A percentile compares a stretch with the other conserved stretches of the same genome.
Conservation (phyloP, 2,113 vertebrate genomes). For the Halichoeres trimaculatus region DNA sequence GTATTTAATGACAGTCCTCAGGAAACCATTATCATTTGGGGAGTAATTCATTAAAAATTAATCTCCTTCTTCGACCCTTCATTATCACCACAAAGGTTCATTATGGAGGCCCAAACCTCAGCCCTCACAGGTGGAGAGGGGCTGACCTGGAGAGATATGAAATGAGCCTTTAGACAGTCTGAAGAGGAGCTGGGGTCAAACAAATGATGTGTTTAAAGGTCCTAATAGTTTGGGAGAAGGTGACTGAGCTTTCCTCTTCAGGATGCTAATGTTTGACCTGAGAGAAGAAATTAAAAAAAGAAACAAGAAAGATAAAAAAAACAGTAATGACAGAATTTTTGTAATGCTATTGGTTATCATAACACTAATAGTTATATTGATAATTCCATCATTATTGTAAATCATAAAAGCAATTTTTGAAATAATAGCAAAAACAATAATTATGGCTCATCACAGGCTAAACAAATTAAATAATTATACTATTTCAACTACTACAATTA, state of each 20-base stretch:
- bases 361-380: too few relatives aligned
- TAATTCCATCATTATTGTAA: too few relatives aligned
- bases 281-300: too few relatives aligned
- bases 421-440: too few relatives aligned
- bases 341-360: too few relatives aligned
- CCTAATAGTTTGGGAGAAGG: not conserved
- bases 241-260: not conserved
- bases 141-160: conserved; percentile 33
- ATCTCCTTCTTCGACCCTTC: conserved; percentile 53
- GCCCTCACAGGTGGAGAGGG: conserved; percentile 6
- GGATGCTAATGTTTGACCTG: not conserved
- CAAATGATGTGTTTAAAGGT: conserved; percentile 6
- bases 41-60: conserved; percentile 71
- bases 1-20: conserved; percentile 65
- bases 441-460: too few relatives aligned
- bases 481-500: too few relatives aligned
- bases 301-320: too few relatives aligned
- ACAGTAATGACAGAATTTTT: too few relatives aligned
- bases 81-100: conserved; percentile 58
- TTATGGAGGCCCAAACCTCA: conserved; percentile 50
- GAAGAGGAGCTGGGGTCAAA: conserved; percentile 6
- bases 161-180: conserved; percentile 27
- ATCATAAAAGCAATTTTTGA: too few relatives aligned
- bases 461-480: too few relatives aligned
- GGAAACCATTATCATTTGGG: conserved; percentile 65